phyloP scores from a whole-genome alignment of 2,113 vertebrate genomes.

The Bos indicus region DNA sequence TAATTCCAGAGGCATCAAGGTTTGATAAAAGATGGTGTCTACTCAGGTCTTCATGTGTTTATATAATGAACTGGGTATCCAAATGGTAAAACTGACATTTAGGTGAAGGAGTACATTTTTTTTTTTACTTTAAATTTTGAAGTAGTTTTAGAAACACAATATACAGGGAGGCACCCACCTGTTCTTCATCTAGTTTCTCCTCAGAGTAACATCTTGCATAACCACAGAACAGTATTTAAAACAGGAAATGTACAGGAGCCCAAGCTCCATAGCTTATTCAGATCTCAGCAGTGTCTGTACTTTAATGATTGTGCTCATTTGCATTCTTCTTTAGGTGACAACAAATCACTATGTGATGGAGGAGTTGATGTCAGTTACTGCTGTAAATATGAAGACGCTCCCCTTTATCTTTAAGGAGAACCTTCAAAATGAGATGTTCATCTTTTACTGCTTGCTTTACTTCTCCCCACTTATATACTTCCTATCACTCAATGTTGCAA shows the following conservation, averaged over 20 bases:
- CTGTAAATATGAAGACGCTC: conserved; percentile 62
- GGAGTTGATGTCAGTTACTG: conserved; percentile 73
- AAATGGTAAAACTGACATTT: neutral
- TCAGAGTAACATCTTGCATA: neutral
- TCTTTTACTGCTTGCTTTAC: conserved; percentile 57
- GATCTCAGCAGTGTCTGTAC: neutral
- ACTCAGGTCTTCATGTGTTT: neutral
- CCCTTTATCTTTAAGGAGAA: neutral
- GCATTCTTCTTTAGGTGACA: conserved; percentile 55
- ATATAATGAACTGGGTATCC: neutral
- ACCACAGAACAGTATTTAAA: neutral
- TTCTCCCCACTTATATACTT: conserved; percentile 76
- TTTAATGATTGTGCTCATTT: neutral
- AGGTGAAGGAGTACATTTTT: neutral
- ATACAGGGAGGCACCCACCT: neutral
- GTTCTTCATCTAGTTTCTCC: neutral
- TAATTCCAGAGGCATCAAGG: neutral
- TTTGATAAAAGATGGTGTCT: neutral
- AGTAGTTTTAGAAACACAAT: neutral
- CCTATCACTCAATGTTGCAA: conserved; percentile 57
- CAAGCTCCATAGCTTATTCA: neutral
- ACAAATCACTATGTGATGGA: conserved; percentile 75
- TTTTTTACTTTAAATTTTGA: neutral
- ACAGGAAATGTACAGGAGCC: neutral
- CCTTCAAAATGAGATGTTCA: conserved; percentile 40